Evolutionary conservation across 2,113 vertebrate genomes (phyloP).

Genomic region (Prinia subflava): DNA sequence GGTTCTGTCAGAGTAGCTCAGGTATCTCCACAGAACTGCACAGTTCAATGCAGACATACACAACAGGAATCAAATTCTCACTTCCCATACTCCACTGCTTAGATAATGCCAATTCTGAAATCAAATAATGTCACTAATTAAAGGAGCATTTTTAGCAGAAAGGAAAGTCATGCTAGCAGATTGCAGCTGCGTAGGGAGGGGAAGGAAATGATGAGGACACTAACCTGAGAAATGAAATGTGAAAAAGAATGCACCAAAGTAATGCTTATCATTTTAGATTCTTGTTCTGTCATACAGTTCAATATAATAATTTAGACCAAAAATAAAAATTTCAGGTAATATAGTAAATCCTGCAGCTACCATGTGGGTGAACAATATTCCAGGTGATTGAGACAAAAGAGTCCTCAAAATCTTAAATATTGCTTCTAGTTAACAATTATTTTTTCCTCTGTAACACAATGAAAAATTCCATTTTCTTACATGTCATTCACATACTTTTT

Average conservation of each 20-base stretch:
- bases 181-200: background rate
- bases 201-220: background rate
- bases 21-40: background rate
- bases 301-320: background rate
- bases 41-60: background rate
- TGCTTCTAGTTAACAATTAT: background rate
- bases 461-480: background rate
- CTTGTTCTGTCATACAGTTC: background rate
- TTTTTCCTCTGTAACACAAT: background rate
- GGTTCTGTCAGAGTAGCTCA: background rate
- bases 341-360: background rate
- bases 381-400: background rate
- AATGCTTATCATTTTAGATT: background rate
- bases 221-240: background rate
- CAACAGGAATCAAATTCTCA: conserved; percentile 26
- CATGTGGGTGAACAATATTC: background rate
- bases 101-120: background rate
- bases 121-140: conserved; percentile 11
- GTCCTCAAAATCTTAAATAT: background rate
- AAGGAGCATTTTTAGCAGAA: background rate
- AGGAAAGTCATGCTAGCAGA: background rate
- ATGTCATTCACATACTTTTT: background rate
- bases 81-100: background rate
- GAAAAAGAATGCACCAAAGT: background rate
- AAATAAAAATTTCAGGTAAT: background rate